These are phyloP conservation scores for Prochilodus magdalenae DNA, from an alignment of 2,113 vertebrate genomes.

Conservation along the genomic window DNA sequence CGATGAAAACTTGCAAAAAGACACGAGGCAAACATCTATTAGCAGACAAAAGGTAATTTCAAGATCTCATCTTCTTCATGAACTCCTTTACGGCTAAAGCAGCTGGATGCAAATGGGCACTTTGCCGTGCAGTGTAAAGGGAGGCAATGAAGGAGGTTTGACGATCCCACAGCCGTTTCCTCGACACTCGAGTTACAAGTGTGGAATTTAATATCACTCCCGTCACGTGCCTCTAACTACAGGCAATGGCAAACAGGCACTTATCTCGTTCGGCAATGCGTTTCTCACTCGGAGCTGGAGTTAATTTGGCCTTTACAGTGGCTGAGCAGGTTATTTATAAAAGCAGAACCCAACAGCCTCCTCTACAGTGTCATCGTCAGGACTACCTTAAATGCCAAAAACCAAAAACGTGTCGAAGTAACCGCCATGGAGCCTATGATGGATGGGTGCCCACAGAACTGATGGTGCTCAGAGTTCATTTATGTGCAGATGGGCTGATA, in stretches of 20 bases:
- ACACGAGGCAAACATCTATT: not conserved
- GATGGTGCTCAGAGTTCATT: no score
- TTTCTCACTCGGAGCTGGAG: constrained; percentile 24
- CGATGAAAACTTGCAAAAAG: not conserved
- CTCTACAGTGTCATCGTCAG: not conserved
- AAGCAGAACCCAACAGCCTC: not conserved
- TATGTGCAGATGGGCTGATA: no score
- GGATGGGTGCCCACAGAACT: not conserved
- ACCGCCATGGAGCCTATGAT: not conserved
- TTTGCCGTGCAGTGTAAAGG: constrained; percentile 1
- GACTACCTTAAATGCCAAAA: not conserved
- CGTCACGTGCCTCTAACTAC: constrained; percentile 11
- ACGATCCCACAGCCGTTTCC: not conserved
- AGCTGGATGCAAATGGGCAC: constrained; percentile 23
- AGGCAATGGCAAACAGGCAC: constrained; percentile 30
- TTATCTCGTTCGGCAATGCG: constrained; percentile 30
- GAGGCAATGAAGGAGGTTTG: constrained; percentile 9
- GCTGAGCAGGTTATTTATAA: not conserved
- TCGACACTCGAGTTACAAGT: constrained; percentile 17
- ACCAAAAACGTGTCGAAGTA: not conserved
- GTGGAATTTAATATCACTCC: constrained; percentile 31
- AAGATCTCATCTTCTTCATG: constrained; percentile 39
- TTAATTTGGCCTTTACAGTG: not conserved
- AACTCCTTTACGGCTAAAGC: constrained; percentile 18
- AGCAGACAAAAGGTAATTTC: constrained; percentile 33